Base-by-base conservation (phyloP, 2,888 invertebrate species). In the Elysia crispata region DNA sequence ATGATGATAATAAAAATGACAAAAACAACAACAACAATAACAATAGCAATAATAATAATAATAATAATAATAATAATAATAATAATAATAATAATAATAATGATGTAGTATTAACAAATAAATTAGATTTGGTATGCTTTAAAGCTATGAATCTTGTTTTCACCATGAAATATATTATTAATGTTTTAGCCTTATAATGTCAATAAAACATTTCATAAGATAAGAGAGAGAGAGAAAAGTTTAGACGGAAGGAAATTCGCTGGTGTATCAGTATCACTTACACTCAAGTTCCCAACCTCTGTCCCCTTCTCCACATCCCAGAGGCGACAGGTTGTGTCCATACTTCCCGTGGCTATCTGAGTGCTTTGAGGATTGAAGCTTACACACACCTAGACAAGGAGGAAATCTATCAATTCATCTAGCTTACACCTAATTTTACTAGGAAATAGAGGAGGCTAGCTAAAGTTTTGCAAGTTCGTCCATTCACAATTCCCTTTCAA, bases 151-250 rank as follows among this genome's bases (percentile, higher is more conserved):
- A 25, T 41, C 64, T 33, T 54, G 41, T 20, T 28, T n/a, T 23
- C 30, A 25, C 50, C n/a, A 50, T 50, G 57, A 50, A 30, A 50
- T 13, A 30, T 20, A 20, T 50, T 20, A 49, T 20, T 28, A 76
- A 67, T 50, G 23, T 18, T 50, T n/a, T n/a, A n/a, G n/a, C n/a
- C n/a, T n/a, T n/a, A n/a, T n/a, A n/a, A n/a, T 94, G 89, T 96
- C 96, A 90, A 96, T 96, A 1, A 96, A 96, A 8, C 95, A 96
- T 0, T 96, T 96, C 86, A 96, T 94, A 82, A 96, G 92, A 72
- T 94, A 92, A 86, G 94, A 94, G 0, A 95, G 95, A 84, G 94
- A 94, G 15, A 92, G 94, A 87, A 94, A 95, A 88, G 96, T 96
- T 86, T 95, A 94, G 18, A 96, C 92, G 0, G 95, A 94, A 77